phyloP scores from a whole-genome alignment of 2,797 vertebrate genomes.

The Zonotrichia albicollis region DNA sequence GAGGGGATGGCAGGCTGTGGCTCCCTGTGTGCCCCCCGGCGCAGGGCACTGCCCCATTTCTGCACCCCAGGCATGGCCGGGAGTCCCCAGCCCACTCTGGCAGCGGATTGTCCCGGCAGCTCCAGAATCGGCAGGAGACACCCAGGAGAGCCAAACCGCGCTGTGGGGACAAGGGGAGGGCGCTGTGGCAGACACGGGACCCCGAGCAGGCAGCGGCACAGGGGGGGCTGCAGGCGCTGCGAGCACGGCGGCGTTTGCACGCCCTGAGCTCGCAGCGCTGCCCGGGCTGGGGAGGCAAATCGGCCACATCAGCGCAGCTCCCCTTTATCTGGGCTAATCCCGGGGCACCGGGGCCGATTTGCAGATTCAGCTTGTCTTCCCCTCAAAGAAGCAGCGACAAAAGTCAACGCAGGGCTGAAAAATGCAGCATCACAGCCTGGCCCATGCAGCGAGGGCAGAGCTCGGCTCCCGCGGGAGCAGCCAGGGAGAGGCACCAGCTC shows the following conservation, averaged over 20 bases:
- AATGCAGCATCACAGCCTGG: not conserved
- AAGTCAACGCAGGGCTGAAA: not conserved
- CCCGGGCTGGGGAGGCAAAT: not conserved
- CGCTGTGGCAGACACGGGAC: accelerated
- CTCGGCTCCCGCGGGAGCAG: not conserved
- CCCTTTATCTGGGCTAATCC: conserved; percentile 35
- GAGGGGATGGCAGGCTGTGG: not conserved
- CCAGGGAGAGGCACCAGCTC: not conserved
- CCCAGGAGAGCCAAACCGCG: not conserved
- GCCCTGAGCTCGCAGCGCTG: accelerated
- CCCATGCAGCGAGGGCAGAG: not conserved
- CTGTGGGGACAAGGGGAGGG: not conserved
- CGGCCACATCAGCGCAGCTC: not conserved
- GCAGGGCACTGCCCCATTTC: not conserved
- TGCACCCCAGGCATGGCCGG: accelerated
- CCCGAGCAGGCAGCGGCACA: not conserved
- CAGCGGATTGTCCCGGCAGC: too few species aligned
- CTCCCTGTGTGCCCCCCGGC: not conserved
- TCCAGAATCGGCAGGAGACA: not conserved
- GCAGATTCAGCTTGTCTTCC: conserved; percentile 13
- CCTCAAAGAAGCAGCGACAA: conserved; percentile 6
- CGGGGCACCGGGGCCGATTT: accelerated
- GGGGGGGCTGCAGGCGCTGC: not conserved
- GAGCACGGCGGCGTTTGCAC: not conserved
- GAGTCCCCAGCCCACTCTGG: not conserved